Percentiles rank a stretch among this genome's conserved stretches.
These are phyloP conservation scores for Apodemia hepburni DNA, from an alignment of 2,888 invertebrate genomes.

Conservation along the genomic window DNA sequence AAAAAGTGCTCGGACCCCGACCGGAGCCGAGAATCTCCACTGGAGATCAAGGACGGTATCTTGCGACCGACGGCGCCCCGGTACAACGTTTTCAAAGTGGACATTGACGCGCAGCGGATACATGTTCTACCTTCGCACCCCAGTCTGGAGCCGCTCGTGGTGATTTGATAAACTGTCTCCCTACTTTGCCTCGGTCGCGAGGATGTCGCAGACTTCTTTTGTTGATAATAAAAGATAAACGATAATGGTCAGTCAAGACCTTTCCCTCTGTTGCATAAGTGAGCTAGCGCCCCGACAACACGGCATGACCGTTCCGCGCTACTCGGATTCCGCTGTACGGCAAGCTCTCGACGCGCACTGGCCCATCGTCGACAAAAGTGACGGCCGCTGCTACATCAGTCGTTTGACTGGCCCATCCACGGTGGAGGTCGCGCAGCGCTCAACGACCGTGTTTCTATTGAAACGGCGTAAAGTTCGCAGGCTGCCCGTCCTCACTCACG, in stretches of 20 bases:
- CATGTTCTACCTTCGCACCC: constrained; percentile 3
- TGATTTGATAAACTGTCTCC: background rate
- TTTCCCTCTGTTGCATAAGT: constrained; percentile 1
- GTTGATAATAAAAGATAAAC: background rate
- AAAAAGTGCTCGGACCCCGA: constrained; percentile 2
- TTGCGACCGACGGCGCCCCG: no score
- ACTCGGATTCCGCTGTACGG: background rate
- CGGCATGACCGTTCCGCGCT: background rate
- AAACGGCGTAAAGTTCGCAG: constrained; percentile 10
- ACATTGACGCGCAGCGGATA: no score
- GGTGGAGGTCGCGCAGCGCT: background rate
- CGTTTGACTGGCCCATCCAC: constrained; percentile 3
- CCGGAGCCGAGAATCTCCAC: background rate
- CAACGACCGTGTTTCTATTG: constrained; percentile 6
- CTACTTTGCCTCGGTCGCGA: background rate
- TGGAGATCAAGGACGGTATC: no score
- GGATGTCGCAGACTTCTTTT: no score
- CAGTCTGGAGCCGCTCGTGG: constrained; percentile 11
- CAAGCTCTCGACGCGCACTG: constrained; percentile 5
- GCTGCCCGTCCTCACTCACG: constrained; percentile 1
- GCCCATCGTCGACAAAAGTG: background rate
- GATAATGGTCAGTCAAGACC: background rate
- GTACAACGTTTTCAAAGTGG: no score
- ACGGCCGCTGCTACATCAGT: background rate
- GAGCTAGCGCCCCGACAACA: background rate